Evolutionary conservation across 2,888 invertebrate species (phyloP).

Genomic region (Minunthozetes semirufus): DNA sequence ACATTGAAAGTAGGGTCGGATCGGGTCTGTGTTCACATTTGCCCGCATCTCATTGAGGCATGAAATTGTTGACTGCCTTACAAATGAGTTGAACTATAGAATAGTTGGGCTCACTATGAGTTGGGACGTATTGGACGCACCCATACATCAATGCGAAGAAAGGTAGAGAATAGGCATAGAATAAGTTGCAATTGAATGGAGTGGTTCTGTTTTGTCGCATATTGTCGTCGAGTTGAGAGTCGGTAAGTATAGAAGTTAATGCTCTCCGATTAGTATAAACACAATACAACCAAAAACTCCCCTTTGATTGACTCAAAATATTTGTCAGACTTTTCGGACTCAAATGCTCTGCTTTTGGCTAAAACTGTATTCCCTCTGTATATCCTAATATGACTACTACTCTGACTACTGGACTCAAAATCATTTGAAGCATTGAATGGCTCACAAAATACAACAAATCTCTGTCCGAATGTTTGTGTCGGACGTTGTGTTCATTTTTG

Average conservation of each 20-base stretch:
- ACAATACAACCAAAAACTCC: constrained; percentile 20
- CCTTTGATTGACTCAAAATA: constrained; percentile 28
- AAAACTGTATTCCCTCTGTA: not conserved
- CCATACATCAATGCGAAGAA: constrained; percentile 17
- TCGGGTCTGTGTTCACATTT: not conserved
- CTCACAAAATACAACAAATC: not conserved
- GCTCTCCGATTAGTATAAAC: constrained; percentile 26
- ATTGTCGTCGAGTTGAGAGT: constrained; percentile 28
- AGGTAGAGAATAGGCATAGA: constrained; percentile 17
- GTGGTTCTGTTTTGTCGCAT: constrained; percentile 27
- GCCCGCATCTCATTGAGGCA: not conserved
- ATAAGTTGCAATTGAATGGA: constrained; percentile 24
- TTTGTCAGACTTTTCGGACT: constrained; percentile 25
- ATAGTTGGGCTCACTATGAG: not conserved
- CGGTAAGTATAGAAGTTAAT: constrained; percentile 30
- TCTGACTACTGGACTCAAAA: not conserved
- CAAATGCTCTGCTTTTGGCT: not conserved
- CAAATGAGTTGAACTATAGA: constrained; percentile 5
- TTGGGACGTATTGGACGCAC: constrained; percentile 26
- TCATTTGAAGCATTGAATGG: not conserved
- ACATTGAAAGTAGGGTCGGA: constrained; percentile 1
- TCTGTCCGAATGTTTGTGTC: constrained; percentile 6
- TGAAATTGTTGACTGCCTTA: constrained; percentile 29
- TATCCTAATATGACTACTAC: too few relatives aligned
- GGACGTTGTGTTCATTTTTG: constrained; percentile 6